Evolutionary conservation across 2,888 invertebrate species (phyloP).

Genomic region (Eudemis profundana): DNA sequence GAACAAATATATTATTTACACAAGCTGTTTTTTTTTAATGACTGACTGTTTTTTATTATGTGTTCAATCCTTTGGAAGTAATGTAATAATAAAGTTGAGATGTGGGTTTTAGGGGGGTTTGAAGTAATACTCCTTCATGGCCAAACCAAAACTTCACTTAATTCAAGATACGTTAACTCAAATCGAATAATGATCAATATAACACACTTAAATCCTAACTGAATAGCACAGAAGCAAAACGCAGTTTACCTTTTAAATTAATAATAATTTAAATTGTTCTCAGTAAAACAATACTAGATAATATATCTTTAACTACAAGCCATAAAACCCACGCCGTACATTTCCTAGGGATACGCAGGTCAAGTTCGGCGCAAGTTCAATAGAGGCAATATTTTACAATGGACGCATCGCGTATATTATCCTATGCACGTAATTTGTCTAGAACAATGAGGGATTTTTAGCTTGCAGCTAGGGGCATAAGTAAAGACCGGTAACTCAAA

Average conservation of each 20-base stretch:
- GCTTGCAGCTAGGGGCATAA: slow-evolving; percentile 70
- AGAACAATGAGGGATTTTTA: slow-evolving; percentile 78
- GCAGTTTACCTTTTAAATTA: background rate
- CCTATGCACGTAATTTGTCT: slow-evolving; percentile 73
- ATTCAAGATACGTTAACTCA: no score
- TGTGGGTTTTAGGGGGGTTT: no score
- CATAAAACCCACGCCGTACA: slow-evolving; percentile 16
- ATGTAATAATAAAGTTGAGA: no score
- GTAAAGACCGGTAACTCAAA: slow-evolving; percentile 64
- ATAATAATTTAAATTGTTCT: background rate
- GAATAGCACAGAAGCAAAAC: no score
- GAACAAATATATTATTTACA: no score
- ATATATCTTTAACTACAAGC: slow-evolving; percentile 11
- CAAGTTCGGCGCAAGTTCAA: slow-evolving; percentile 36
- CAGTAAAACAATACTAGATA: slow-evolving; percentile 2
- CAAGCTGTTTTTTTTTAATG: no score
- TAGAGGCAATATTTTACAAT: slow-evolving; percentile 37
- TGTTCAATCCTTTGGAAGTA: no score
- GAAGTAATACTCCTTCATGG: no score
- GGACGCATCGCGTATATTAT: slow-evolving; percentile 50
- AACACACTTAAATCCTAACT: no score
- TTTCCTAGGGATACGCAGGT: slow-evolving; percentile 22
- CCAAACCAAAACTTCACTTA: no score
- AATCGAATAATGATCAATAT: no score
- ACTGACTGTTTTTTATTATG: no score